These are phyloP conservation scores for Rhinolophus sinicus DNA, from an alignment of 2,113 vertebrate species.

Conservation along the genomic window DNA sequence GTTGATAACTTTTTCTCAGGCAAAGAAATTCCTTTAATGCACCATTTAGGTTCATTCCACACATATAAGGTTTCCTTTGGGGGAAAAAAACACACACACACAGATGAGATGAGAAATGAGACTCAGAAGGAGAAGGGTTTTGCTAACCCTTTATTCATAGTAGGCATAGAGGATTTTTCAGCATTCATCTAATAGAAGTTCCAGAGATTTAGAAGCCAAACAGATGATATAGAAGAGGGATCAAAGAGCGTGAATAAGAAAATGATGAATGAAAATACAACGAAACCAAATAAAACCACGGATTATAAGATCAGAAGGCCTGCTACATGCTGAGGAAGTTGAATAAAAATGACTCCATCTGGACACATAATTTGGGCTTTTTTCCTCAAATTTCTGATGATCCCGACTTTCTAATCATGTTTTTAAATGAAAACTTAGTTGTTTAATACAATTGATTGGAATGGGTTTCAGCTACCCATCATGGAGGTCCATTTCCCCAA, in stretches of 20 bases:
- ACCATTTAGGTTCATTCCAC: slow-evolving; percentile 96
- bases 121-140: background rate
- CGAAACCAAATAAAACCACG: background rate
- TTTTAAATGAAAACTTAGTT: slow-evolving; percentile 7
- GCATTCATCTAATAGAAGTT: background rate
- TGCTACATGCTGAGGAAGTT: background rate
- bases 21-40: slow-evolving; percentile 92
- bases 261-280: slow-evolving; percentile 2
- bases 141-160: background rate
- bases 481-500: background rate
- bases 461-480: background rate
- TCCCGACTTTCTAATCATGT: background rate
- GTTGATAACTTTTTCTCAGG: slow-evolving; percentile 90
- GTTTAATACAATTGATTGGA: background rate
- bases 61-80: slow-evolving; percentile 93
- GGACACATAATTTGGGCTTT: background rate
- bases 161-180: background rate
- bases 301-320: background rate
- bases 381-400: background rate
- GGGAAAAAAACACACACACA: background rate
- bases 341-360: background rate
- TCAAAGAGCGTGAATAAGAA: background rate
- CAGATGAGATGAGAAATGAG: slow-evolving; percentile 48
- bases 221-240: background rate
- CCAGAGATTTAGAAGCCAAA: background rate